Conservation (phyloP, 1,140 invertebrate species). For the Diachasma alloeum region DNA sequence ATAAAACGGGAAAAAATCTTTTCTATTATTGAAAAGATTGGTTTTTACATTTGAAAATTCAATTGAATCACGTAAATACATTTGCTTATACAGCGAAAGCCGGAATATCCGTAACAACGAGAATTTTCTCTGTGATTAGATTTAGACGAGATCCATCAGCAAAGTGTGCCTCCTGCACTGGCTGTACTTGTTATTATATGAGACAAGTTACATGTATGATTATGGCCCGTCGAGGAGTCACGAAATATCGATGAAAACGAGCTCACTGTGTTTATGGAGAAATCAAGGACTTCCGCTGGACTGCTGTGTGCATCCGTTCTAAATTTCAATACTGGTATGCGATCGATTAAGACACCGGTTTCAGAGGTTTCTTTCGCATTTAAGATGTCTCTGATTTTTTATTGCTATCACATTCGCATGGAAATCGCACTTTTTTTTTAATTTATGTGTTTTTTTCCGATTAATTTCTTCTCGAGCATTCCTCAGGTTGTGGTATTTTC, state of each 20-base stretch:
- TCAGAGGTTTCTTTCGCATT: background rate
- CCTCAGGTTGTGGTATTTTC: no score
- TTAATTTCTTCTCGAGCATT: no score
- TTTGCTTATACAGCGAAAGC: background rate
- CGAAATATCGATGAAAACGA: conserved; percentile 6
- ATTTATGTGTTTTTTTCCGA: no score
- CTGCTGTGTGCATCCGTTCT: conserved; percentile 17
- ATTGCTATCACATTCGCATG: background rate
- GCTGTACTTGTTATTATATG: background rate
- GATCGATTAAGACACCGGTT: background rate
- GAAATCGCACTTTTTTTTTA: no score
- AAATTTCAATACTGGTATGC: background rate
- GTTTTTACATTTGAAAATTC: background rate
- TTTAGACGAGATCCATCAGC: background rate
- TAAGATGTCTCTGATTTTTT: background rate
- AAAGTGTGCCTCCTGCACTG: background rate
- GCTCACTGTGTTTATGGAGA: conserved; percentile 2
- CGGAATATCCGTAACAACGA: background rate
- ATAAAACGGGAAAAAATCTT: no score
- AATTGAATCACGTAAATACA: background rate
- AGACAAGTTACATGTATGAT: background rate
- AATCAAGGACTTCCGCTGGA: conserved; percentile 23
- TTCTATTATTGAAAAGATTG: no score
- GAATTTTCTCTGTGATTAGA: conserved; percentile 11
- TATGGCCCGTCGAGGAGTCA: background rate